phyloP scores from a whole-genome alignment of 2,888 invertebrate species.

The Tetanocera ferruginea region DNA sequence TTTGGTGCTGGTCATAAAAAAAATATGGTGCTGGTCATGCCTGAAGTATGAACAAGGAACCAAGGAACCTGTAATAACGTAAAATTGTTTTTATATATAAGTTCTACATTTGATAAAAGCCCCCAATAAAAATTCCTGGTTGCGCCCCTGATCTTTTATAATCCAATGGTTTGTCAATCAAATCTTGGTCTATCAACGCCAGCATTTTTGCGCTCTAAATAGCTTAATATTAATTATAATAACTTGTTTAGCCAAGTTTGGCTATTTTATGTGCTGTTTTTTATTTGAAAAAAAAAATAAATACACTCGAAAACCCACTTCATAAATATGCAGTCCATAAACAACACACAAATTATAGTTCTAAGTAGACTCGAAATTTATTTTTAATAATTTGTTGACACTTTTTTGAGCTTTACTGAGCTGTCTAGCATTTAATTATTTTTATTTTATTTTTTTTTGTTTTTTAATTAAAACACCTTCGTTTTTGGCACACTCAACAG shows the following conservation, averaged over 20 bases:
- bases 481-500: background rate
- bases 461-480: slow-evolving; percentile 1
- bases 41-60: too few species aligned
- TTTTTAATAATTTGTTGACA: slow-evolving; percentile 14
- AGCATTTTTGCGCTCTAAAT: background rate
- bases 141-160: too few species aligned
- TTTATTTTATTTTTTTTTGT: background rate
- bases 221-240: background rate
- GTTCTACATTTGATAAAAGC: too few species aligned
- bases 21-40: too few species aligned
- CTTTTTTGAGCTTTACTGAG: background rate
- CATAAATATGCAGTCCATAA: background rate
- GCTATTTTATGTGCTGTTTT: background rate
- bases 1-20: too few species aligned
- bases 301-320: background rate
- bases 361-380: too few species aligned
- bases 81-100: too few species aligned
- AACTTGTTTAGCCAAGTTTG: background rate
- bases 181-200: background rate
- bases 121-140: too few species aligned
- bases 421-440: slow-evolving; percentile 8
- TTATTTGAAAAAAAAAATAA: background rate
- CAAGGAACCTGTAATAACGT: too few species aligned
- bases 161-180: background rate
- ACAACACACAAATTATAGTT: background rate